phyloP scores from a whole-genome alignment of 2,888 invertebrate genomes.

The Drosophila borborema region DNA sequence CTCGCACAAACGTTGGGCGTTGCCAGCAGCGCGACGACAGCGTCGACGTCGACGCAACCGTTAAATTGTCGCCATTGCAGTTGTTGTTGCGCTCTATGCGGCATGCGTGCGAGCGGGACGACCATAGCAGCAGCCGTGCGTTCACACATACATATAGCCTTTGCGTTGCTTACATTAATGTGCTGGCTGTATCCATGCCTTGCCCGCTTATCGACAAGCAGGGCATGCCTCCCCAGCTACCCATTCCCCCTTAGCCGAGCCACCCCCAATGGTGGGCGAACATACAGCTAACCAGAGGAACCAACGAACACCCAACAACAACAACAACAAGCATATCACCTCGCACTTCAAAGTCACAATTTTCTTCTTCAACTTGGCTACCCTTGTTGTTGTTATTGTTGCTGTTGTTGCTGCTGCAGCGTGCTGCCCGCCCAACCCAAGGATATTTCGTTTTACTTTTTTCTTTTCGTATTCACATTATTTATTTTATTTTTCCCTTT shows the following conservation, averaged over 20 bases:
- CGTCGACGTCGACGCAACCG: conserved; percentile 50
- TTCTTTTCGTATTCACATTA: conserved; percentile 25
- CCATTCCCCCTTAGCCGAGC: background rate
- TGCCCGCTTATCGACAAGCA: conserved; percentile 5
- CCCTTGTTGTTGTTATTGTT: background rate
- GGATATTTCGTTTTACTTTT: conserved; percentile 35
- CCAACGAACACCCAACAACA: conserved; percentile 11
- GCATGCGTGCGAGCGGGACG: conserved; percentile 60
- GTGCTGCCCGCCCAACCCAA: conserved; percentile 23
- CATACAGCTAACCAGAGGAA: conserved; percentile 13
- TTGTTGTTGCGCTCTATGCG: conserved; percentile 46
- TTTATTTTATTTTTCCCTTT: conserved; percentile 34
- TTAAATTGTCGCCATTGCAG: conserved; percentile 77
- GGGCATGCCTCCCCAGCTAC: background rate
- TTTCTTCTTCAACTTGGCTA: conserved; percentile 51
- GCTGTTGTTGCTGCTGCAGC: conserved; percentile 1
- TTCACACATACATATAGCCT: conserved; percentile 20
- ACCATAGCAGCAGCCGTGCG: conserved; percentile 14
- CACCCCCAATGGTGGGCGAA: conserved; percentile 5
- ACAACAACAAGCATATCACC: conserved; percentile 40
- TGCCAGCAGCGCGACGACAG: conserved; percentile 24
- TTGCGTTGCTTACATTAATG: conserved; percentile 68
- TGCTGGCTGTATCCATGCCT: conserved; percentile 14
- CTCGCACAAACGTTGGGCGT: conserved; percentile 52
- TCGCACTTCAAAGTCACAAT: conserved; percentile 72